Percentiles rank a stretch among this genome's conserved stretches.
Evolutionary conservation across 2,797 vertebrate genomes (phyloP).

Genomic region (Cyprinella venusta): DNA sequence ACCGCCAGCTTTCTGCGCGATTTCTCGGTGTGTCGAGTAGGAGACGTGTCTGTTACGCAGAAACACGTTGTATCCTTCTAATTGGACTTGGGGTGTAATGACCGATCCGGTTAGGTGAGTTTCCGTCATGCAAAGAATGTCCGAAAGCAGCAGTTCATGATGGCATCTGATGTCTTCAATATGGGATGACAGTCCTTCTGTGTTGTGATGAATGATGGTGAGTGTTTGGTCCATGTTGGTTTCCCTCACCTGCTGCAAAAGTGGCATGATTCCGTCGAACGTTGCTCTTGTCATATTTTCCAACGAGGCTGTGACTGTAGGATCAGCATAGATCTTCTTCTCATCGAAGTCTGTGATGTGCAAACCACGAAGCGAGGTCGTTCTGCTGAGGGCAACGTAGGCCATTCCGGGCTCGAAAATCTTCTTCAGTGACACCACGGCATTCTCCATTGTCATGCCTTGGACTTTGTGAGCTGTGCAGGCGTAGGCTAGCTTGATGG

Average conservation of each 20-base stretch:
- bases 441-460: not conserved
- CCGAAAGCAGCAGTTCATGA: not conserved
- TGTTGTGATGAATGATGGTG: slow-evolving; percentile 34
- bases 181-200: not conserved
- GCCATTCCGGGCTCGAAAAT: slow-evolving; percentile 28
- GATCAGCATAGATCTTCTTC: not conserved
- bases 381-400: not conserved
- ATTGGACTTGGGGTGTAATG: not conserved
- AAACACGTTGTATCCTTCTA: slow-evolving; percentile 32
- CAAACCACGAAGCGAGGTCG: not conserved
- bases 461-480: slow-evolving; percentile 31
- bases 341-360: not conserved
- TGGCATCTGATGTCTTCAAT: slow-evolving; percentile 14
- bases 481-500: slow-evolving; percentile 5
- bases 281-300: not conserved
- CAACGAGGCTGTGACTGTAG: not conserved
- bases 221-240: not conserved
- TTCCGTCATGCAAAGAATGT: slow-evolving; percentile 15
- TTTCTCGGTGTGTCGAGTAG: not conserved
- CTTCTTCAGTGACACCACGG: not conserved
- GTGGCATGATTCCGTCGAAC: not conserved
- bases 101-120: slow-evolving; percentile 21
- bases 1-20: slow-evolving; percentile 6
- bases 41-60: slow-evolving; percentile 12
- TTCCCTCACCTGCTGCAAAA: not conserved